Evolutionary conservation across 92 coral and sea anemone species (phyloP), one percentile per base, ranked within the genome.

Genomic region (Scolanthus callimorphus): DNA sequence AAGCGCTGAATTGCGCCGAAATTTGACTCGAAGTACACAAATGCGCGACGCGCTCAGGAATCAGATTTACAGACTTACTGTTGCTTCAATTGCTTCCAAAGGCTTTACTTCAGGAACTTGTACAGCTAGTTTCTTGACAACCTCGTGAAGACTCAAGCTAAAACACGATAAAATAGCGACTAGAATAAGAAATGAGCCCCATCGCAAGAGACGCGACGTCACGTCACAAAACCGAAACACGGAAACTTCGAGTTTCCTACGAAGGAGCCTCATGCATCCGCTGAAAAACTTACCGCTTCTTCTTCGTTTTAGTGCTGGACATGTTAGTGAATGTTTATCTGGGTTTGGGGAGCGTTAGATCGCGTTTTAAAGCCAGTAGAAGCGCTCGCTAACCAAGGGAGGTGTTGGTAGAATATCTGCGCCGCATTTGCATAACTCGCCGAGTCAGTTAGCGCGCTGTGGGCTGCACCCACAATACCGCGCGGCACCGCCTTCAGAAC

Each of bases 361-460:
- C 15, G 41, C 41, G 41, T 6, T 34, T 6, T 6, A 34, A 34
- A 34, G 41, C 41, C 6, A 34, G 41, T 22, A 51, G 45, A 55
- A 55, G 58, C 55, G 29, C 52, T 20, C 46, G 64, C 57, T 68
- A 51, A 65, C 57, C 64, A 68, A 68, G 75, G 75, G 75, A 41
- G 64, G 75, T 68, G 75, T 55, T 68, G 58, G 28, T 55, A 55
- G 41, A 34, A 34, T 6, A 6, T 6, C 41, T 34, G 41, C 41
- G 41, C 41, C 41, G 41, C 41, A 87, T 87, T 87, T 83, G 90
- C 96, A 87, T 87, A 82, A 77, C 52, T 46, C 75, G 67, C 59
- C 80, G 60, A 79, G 50, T 62, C 67, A 65, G 88, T 65, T 59
- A 83, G 96, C 90, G 96, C 96, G 96, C 96, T 76, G 76, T 73